phyloP scores from a whole-genome alignment of 2,888 invertebrate species.

The Ametastegia equiseti region DNA sequence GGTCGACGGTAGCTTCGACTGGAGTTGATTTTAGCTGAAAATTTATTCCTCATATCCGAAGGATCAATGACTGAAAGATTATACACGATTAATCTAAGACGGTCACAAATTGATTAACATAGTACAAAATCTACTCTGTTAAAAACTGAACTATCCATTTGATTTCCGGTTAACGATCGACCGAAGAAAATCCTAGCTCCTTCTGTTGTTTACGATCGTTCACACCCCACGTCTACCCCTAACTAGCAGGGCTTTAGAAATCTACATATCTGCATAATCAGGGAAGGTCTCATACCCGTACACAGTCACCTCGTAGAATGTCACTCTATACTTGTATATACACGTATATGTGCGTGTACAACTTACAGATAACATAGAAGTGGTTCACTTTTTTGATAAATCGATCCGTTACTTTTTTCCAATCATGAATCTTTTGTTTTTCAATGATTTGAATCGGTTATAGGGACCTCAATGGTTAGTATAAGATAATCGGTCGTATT shows the following conservation, averaged over 20 bases:
- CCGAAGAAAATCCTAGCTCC: conserved; percentile 17
- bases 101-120: neutral
- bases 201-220: conserved; percentile 63
- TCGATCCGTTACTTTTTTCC: neutral
- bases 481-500: neutral
- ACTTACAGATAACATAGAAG: too few species aligned
- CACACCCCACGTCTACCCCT: conserved; percentile 53
- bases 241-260: conserved; percentile 39
- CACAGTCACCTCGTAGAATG: conserved; percentile 18
- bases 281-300: neutral
- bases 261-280: conserved; percentile 51
- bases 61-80: neutral
- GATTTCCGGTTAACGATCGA: conserved; percentile 21
- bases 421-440: neutral
- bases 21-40: neutral
- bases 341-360: too few species aligned
- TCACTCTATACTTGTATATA: neutral
- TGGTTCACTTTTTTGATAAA: neutral
- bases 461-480: too few species aligned
- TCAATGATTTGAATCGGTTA: neutral
- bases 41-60: neutral
- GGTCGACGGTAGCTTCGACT: conserved; percentile 2
- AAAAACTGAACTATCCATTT: neutral
- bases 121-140: neutral
- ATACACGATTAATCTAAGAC: neutral